Evolutionary conservation across 64 coral and sea anemone genomes (phyloP).

Genomic region (Dendrophyllia cribrosa): DNA sequence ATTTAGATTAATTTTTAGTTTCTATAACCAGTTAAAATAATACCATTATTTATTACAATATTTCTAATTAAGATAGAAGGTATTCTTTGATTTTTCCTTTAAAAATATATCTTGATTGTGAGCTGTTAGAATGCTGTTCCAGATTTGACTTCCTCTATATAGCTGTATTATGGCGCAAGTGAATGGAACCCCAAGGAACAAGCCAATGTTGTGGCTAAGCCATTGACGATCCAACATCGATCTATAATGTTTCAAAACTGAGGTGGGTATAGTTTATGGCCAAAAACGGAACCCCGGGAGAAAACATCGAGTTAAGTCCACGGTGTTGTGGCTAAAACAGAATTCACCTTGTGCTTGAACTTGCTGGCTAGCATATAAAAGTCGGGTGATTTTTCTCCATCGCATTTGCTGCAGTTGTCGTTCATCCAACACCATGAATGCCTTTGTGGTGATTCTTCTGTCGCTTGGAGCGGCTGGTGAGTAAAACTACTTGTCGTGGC

Average conservation of each 20-base stretch:
- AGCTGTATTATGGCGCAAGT: too few relatives aligned
- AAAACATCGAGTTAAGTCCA: background rate
- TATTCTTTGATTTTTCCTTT: too few relatives aligned
- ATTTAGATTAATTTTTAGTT: too few relatives aligned
- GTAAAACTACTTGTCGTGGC: background rate
- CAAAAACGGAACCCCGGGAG: background rate
- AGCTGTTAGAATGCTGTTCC: too few relatives aligned
- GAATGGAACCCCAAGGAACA: background rate
- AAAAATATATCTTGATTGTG: too few relatives aligned
- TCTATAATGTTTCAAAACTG: background rate
- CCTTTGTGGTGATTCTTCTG: constrained; percentile 42
- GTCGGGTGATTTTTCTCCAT: background rate
- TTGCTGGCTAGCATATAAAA: constrained; percentile 28
- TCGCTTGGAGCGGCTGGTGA: constrained; percentile 18
- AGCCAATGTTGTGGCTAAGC: background rate
- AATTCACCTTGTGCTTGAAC: too few relatives aligned
- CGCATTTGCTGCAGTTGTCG: background rate
- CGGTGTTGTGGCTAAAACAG: background rate
- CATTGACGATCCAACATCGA: background rate
- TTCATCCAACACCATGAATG: constrained; percentile 10
- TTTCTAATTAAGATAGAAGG: too few relatives aligned
- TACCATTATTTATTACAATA: too few relatives aligned
- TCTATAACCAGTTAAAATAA: too few relatives aligned
- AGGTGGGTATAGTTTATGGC: too few relatives aligned
- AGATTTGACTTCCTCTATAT: too few relatives aligned